phyloP scores from a whole-genome alignment of 2,888 invertebrate genomes.

The Lithophane leautieri region DNA sequence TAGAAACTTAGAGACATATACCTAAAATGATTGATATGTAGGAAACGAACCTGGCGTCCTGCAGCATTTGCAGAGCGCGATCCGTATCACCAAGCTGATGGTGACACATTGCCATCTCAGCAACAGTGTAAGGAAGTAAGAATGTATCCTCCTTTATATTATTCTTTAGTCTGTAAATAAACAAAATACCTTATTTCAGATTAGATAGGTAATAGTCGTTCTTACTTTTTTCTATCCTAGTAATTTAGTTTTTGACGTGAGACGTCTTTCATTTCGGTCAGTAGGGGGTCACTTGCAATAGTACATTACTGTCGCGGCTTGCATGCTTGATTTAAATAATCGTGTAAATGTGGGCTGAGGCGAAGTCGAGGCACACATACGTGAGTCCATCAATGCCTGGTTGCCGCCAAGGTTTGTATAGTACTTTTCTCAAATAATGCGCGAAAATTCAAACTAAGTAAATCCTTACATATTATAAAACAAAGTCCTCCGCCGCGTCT shows the following conservation, averaged over 20 bases:
- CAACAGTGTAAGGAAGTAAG: conserved; percentile 95
- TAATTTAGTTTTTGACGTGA: neutral
- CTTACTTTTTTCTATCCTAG: neutral
- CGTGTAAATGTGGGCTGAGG: no score
- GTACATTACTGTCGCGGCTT: no score
- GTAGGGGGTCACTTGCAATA: no score
- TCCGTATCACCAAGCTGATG: conserved; percentile 92
- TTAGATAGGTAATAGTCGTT: no score
- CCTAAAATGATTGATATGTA: neutral
- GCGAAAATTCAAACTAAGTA: no score
- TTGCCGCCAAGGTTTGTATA: no score
- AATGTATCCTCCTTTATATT: conserved; percentile 95
- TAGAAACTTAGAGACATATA: neutral
- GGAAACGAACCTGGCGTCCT: conserved; percentile 94
- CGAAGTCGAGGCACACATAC: no score
- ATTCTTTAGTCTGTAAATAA: conserved; percentile 89
- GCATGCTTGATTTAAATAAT: no score
- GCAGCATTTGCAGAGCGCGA: conserved; percentile 93
- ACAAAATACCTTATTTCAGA: neutral
- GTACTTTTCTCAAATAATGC: no score
- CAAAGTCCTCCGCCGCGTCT: no score
- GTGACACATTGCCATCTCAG: conserved; percentile 96
- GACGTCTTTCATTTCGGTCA: neutral
- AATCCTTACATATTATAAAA: no score
- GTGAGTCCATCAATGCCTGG: no score